Percentiles rank a stretch among this genome's conserved stretches.
These are phyloP conservation scores for Phaenicophaeus curvirostris DNA, from an alignment of 2,797 vertebrate species.

Conservation along the genomic window DNA sequence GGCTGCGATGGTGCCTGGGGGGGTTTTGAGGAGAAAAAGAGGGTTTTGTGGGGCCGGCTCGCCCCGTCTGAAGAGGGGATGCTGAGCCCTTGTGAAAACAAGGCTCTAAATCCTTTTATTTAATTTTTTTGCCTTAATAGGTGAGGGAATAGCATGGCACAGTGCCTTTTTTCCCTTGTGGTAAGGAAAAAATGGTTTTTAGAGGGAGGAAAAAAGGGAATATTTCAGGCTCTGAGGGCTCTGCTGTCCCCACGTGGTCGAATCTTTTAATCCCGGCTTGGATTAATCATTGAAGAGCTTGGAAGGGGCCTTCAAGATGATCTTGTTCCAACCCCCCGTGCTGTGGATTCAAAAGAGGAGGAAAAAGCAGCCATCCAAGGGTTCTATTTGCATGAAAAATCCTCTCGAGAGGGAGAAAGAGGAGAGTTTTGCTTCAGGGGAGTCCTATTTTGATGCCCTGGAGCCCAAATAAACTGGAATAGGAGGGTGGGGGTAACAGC, in stretches of 20 bases:
- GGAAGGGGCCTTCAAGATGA: too few species aligned
- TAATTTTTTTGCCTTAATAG: fast-evolving
- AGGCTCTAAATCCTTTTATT: not conserved
- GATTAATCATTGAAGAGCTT: too few species aligned
- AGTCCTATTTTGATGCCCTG: fast-evolving
- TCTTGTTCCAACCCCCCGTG: too few species aligned
- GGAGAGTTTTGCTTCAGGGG: fast-evolving
- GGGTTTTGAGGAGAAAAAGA: not conserved
- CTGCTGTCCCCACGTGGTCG: fast-evolving
- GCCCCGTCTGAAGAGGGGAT: not conserved
- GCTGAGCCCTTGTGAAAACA: not conserved
- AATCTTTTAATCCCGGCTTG: not conserved
- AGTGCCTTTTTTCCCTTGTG: fast-evolving
- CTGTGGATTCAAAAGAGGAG: not conserved
- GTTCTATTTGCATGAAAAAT: not conserved
- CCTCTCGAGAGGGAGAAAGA: too few species aligned
- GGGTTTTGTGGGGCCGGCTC: too few species aligned
- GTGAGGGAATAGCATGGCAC: fast-evolving
- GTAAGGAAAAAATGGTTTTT: not conserved
- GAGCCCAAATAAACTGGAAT: not conserved
- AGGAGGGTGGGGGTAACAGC: fast-evolving
- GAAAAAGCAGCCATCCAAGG: fast-evolving
- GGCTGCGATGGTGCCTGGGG: fast-evolving
- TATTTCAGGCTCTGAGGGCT: not conserved
- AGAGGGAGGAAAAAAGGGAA: too few species aligned